A percentile compares a stretch with the other conserved stretches of the same genome.
phyloP scores from a whole-genome alignment of 2,797 vertebrate species.

The Antennarius maculatus region DNA sequence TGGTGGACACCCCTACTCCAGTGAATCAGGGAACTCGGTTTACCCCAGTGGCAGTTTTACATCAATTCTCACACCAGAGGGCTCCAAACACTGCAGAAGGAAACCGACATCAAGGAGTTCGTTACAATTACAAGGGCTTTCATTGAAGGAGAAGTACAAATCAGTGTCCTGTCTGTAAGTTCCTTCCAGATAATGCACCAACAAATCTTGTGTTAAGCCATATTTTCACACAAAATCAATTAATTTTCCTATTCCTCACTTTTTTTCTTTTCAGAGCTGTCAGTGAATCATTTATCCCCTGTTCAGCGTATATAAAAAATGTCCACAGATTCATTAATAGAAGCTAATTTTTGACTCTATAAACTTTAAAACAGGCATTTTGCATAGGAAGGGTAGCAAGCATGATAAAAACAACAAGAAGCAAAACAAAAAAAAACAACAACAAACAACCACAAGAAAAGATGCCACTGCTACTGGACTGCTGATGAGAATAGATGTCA shows the following conservation, averaged over 20 bases:
- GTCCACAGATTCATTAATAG: not conserved
- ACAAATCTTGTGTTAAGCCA: not conserved
- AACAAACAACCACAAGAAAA: not conserved
- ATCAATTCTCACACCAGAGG: slow-evolving; percentile 4
- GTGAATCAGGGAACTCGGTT: slow-evolving; percentile 10
- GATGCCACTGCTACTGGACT: not conserved
- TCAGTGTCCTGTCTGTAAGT: not conserved
- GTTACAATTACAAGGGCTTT: not conserved
- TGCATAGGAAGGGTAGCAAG: not conserved
- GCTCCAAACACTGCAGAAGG: not conserved
- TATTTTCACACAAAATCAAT: not conserved
- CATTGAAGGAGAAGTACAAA: slow-evolving; percentile 2
- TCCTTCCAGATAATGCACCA: not conserved
- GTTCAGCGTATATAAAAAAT: not conserved
- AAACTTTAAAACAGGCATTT: not conserved
- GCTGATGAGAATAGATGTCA: not conserved
- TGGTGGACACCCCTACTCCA: slow-evolving; percentile 2
- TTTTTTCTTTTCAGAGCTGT: not conserved
- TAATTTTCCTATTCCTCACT: not conserved
- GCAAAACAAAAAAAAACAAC: too few species aligned
- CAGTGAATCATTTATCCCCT: not conserved
- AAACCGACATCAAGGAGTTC: not conserved
- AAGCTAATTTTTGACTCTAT: not conserved
- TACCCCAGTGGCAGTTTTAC: slow-evolving; percentile 7
- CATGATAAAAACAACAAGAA: not conserved